Percentiles rank a stretch among this genome's conserved stretches.
Evolutionary conservation across 2,888 invertebrate species (phyloP).

Genomic region (Acronicta alni): DNA sequence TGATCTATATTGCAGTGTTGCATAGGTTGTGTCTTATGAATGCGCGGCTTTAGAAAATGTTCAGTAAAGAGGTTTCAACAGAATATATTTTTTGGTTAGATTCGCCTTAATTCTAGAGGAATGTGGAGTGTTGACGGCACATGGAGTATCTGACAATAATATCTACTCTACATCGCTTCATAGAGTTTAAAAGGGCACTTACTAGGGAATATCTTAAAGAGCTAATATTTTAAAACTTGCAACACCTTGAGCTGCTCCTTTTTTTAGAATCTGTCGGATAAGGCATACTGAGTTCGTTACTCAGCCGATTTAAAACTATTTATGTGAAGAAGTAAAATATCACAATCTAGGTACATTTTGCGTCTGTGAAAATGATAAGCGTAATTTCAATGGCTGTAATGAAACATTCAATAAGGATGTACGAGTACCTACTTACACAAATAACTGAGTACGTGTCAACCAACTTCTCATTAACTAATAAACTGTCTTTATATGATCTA

Average conservation of each 20-base stretch:
- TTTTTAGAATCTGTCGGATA: constrained; percentile 9
- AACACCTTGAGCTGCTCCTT: constrained; percentile 28
- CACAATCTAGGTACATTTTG: no score
- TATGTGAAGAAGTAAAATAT: not conserved
- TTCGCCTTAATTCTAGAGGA: constrained; percentile 83
- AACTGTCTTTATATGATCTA: no score
- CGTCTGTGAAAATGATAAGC: no score
- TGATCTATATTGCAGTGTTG: not conserved
- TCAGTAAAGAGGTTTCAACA: constrained; percentile 40
- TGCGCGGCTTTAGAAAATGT: constrained; percentile 12
- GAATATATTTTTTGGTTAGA: constrained; percentile 46
- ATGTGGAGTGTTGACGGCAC: constrained; percentile 76
- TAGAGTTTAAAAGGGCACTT: constrained; percentile 82
- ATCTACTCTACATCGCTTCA: constrained; percentile 65
- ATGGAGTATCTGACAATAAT: constrained; percentile 51
- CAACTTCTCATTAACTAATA: no score
- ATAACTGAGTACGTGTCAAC: no score
- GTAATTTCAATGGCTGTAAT: not conserved
- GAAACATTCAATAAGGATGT: not conserved
- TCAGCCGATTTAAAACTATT: constrained; percentile 2
- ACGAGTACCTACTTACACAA: no score
- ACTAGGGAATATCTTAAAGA: constrained; percentile 72
- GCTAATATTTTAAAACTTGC: constrained; percentile 55
- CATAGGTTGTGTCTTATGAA: constrained; percentile 6
- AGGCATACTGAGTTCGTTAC: constrained; percentile 1